phyloP scores from a whole-genome alignment of 1,140 invertebrate genomes.

The Periplaneta americana region DNA sequence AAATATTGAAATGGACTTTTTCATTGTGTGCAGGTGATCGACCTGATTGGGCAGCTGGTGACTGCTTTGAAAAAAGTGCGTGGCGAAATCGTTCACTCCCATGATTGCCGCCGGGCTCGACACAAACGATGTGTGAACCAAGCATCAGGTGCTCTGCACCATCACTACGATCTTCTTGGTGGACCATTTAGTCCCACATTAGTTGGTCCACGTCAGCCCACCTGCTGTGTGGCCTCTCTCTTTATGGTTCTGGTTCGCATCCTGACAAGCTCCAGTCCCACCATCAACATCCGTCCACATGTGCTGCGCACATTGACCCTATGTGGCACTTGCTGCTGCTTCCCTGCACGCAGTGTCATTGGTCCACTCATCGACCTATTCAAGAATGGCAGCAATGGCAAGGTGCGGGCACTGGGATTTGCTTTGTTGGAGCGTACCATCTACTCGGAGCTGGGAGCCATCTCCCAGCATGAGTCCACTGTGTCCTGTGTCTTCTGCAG shows the following conservation, averaged over 20 bases:
- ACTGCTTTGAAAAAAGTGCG: slow-evolving; percentile 49
- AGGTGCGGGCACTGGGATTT: slow-evolving; percentile 32
- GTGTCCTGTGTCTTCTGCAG: slow-evolving; percentile 12
- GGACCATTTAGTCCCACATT: slow-evolving; percentile 32
- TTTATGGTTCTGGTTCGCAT: slow-evolving; percentile 49
- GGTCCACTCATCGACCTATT: slow-evolving; percentile 36
- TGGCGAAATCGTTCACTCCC: slow-evolving; percentile 47
- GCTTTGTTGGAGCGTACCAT: slow-evolving; percentile 50
- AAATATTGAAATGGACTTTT: no score
- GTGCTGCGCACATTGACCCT: slow-evolving; percentile 31
- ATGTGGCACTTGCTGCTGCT: slow-evolving; percentile 58
- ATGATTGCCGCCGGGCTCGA: slow-evolving; percentile 41
- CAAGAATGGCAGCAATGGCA: slow-evolving; percentile 30
- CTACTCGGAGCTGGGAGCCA: slow-evolving; percentile 54
- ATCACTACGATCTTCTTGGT: slow-evolving; percentile 53
- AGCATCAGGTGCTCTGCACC: slow-evolving; percentile 41
- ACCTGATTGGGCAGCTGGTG: slow-evolving; percentile 50
- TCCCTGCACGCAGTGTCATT: slow-evolving; percentile 43
- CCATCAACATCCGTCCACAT: not conserved
- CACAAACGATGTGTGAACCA: slow-evolving; percentile 44
- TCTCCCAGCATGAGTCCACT: slow-evolving; percentile 4
- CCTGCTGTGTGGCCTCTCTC: slow-evolving; percentile 50
- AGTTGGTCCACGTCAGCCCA: slow-evolving; percentile 28
- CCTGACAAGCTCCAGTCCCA: slow-evolving; percentile 8
- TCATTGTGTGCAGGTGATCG: slow-evolving; percentile 37